phyloP scores from a whole-genome alignment of 2,113 vertebrate genomes.

The Campylorhamphus procurvoides region DNA sequence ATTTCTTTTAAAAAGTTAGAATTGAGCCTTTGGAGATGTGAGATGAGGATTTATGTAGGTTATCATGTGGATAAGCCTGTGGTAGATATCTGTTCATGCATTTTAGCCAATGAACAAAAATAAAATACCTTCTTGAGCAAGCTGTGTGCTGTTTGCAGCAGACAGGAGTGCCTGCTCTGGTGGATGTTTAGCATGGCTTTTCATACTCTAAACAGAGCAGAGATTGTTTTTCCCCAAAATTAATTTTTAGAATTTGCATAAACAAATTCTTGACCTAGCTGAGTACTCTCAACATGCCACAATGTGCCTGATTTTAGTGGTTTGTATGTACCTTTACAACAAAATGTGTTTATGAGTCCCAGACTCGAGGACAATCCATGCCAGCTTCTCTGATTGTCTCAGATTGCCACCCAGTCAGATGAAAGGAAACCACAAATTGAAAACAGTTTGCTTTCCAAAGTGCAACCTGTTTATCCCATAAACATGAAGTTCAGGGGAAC shows the following conservation, averaged over 20 bases:
- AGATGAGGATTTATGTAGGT: neutral
- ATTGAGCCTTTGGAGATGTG: neutral
- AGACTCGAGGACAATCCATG: neutral
- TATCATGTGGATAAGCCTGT: neutral
- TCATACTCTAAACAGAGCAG: neutral
- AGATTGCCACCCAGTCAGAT: constrained; percentile 5
- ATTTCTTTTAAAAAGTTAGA: neutral
- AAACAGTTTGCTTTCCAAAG: constrained; percentile 14
- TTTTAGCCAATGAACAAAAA: neutral
- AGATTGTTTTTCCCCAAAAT: neutral
- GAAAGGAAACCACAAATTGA: constrained; percentile 29
- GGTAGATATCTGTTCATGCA: neutral
- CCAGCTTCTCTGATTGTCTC: constrained; percentile 33
- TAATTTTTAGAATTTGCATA: constrained; percentile 29
- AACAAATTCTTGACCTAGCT: constrained; percentile 20
- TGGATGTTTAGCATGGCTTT: neutral
- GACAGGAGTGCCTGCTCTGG: neutral
- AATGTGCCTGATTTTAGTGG: neutral
- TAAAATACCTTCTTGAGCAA: neutral
- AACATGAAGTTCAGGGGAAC: neutral
- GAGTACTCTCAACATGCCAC: neutral
- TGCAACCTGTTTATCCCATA: neutral
- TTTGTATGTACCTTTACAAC: constrained; percentile 3
- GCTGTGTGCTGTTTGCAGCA: neutral
- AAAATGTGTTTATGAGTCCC: neutral